Conservation (phyloP, 2,888 invertebrate genomes). For the Phyllotreta cruciferae region DNA sequence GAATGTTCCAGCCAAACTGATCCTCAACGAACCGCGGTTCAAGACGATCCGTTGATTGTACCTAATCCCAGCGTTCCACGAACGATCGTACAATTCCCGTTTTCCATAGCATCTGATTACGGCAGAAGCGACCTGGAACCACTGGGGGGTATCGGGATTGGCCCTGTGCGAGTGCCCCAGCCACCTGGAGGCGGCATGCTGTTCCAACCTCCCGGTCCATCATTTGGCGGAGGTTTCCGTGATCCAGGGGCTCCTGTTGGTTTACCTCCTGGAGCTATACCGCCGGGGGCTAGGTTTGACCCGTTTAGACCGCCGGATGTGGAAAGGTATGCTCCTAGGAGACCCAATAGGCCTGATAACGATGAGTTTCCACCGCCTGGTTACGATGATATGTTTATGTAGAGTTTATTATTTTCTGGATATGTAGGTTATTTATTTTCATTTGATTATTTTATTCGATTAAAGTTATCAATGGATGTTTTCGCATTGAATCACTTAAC, state of each 20-base stretch:
- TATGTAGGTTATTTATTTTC: conserved; percentile 4
- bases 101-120: conserved; percentile 42
- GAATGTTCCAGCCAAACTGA: conserved; percentile 49
- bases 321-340: conserved; percentile 57
- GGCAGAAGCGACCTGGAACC: conserved; percentile 84
- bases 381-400: conserved; percentile 80
- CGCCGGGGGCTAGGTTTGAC: conserved; percentile 86
- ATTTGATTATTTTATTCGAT: background rate
- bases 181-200: conserved; percentile 74
- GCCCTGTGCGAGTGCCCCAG: conserved; percentile 48
- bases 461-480: no score
- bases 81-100: background rate
- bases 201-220: conserved; percentile 68
- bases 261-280: conserved; percentile 64
- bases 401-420: conserved; percentile 45
- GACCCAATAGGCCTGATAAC: conserved; percentile 66
- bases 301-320: conserved; percentile 76
- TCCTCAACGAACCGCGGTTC: background rate
- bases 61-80: conserved; percentile 4
- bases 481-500: no score
- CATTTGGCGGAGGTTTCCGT: conserved; percentile 40
- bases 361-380: conserved; percentile 81
- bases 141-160: conserved; percentile 65
- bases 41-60: conserved; percentile 8
- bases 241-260: conserved; percentile 47